Percentiles rank a stretch among this genome's conserved stretches.
These are phyloP conservation scores for Lepidurus arcticus DNA, from an alignment of 1,140 invertebrate genomes.

Conservation along the genomic window DNA sequence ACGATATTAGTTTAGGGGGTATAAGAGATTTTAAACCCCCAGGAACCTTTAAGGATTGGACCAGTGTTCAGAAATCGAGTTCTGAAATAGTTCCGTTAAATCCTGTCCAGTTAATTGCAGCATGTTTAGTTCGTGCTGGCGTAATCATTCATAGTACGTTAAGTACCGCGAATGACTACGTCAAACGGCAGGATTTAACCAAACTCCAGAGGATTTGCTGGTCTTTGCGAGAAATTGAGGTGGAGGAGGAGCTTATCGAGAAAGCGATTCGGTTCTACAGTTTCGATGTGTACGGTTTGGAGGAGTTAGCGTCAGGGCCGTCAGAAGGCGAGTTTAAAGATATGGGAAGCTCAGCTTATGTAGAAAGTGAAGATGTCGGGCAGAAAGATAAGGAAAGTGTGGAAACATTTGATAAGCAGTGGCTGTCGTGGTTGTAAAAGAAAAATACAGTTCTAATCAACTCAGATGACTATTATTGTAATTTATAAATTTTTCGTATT, in stretches of 20 bases:
- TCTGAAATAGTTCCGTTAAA: not conserved
- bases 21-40: not conserved
- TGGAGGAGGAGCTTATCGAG: not conserved
- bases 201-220: not conserved
- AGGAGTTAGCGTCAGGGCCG: not conserved
- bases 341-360: constrained; percentile 3
- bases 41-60: not conserved
- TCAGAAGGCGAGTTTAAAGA: not conserved
- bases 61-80: not conserved
- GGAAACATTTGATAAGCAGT: constrained; percentile 2
- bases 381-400: constrained; percentile 13
- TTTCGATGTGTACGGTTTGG: not conserved
- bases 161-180: not conserved
- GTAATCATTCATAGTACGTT: not conserved
- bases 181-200: not conserved
- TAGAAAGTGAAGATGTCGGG: not conserved
- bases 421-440: not conserved
- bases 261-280: not conserved
- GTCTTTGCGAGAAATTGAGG: not conserved
- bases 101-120: not conserved
- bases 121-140: not conserved
- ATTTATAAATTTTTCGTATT: no score
- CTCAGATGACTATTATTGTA: no score
- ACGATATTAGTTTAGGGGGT: not conserved
- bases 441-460: not conserved